Evolutionary conservation across 2,797 vertebrate genomes (phyloP).

Genomic region (Tympanoctomys barrerae): DNA sequence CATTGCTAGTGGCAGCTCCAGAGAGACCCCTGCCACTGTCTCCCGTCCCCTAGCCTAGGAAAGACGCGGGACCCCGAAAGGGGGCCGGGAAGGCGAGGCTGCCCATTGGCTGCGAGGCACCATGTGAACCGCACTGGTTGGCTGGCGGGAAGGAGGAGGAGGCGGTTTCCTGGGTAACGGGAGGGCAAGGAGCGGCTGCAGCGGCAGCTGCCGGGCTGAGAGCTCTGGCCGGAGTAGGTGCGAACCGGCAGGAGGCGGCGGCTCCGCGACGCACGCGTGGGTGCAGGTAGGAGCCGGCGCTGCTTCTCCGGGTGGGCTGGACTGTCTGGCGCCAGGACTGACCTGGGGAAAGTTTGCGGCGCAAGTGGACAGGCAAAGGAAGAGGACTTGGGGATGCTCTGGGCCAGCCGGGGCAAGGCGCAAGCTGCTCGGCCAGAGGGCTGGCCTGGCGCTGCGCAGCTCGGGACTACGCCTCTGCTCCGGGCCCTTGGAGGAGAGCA

Average conservation of each 20-base stretch:
- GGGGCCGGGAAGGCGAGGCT: conserved; percentile 65
- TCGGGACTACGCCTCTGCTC: not conserved
- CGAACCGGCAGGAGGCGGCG: conserved; percentile 44
- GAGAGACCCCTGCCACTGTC: not conserved
- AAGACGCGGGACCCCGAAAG: conserved; percentile 70
- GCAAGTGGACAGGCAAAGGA: not conserved
- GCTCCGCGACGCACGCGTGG: conserved; percentile 33
- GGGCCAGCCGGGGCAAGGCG: conserved; percentile 32
- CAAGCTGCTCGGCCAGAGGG: not conserved
- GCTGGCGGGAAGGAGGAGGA: conserved; percentile 82
- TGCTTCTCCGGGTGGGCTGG: not conserved
- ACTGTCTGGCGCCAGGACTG: not conserved
- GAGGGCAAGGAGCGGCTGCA: conserved; percentile 82
- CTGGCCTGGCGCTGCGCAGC: not conserved
- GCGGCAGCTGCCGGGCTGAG: conserved; percentile 66
- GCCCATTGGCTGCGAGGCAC: conserved; percentile 80
- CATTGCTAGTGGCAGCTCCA: not conserved
- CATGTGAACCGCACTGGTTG: conserved; percentile 85
- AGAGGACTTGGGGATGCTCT: conserved; percentile 71
- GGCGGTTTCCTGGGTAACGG: conserved; percentile 86
- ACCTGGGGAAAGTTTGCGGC: conserved; percentile 71
- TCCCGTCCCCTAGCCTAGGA: conserved; percentile 13
- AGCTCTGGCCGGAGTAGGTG: conserved; percentile 75
- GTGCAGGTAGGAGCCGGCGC: conserved; percentile 74
- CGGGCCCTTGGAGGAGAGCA: not conserved